Evolutionary conservation across 2,888 invertebrate genomes (phyloP).

Genomic region (Caenorhabditis angaria): DNA sequence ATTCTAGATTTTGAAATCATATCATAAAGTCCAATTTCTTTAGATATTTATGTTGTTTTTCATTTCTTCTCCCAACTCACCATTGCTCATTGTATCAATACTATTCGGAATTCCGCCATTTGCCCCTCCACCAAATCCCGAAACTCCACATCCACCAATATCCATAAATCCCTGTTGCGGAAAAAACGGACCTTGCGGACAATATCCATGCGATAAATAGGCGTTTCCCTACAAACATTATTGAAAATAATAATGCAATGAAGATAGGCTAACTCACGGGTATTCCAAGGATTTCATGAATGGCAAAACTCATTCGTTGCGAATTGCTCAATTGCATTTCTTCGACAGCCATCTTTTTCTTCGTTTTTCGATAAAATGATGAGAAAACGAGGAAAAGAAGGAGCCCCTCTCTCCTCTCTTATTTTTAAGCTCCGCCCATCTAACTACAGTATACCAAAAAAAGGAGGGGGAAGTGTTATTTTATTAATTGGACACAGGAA

Average conservation of each 20-base stretch:
- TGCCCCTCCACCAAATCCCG: slow-evolving; percentile 27
- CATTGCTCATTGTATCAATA: not conserved
- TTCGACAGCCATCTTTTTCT: slow-evolving; percentile 46
- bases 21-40: no score
- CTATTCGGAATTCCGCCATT: slow-evolving; percentile 8
- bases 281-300: slow-evolving; percentile 66
- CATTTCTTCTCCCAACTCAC: no score
- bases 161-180: slow-evolving; percentile 39
- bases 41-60: no score
- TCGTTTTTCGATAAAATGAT: not conserved
- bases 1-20: no score
- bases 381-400: slow-evolving; percentile 11
- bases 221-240: slow-evolving; percentile 32
- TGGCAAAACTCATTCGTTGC: slow-evolving; percentile 66
- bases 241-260: not conserved
- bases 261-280: slow-evolving; percentile 34
- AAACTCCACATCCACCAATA: slow-evolving; percentile 31
- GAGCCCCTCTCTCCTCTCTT: no score
- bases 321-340: slow-evolving; percentile 49
- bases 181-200: slow-evolving; percentile 56
- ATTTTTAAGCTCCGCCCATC: slow-evolving; percentile 18
- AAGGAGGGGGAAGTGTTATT: slow-evolving; percentile 8
- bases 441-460: slow-evolving; percentile 5
- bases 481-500: no score
- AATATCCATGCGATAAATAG: slow-evolving; percentile 52